Base-by-base conservation (phyloP, 2,888 invertebrate species). In the Axea sp. region DNA sequence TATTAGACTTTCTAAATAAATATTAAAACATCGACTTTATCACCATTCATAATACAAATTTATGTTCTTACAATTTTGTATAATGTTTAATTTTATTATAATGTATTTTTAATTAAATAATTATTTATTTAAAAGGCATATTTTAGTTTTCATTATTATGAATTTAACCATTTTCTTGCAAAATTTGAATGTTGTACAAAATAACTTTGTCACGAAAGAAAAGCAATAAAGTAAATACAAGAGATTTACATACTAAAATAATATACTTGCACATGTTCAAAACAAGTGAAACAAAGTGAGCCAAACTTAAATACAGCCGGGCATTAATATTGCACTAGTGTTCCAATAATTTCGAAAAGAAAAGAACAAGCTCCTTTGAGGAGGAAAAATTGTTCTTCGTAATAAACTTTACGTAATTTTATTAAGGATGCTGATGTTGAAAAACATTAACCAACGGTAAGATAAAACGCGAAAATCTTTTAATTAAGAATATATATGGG, bases 401-500 rank as follows among this genome's bases (percentile, higher is more conserved):
- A 51, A 26, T 51, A 51, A 51, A 51, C 8, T 51, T 51, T 37
- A 12, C 15, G 17, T 14, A 14, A 24, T 37, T 35, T 51, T 37
- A 37, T 51, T 15, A 24, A 37, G 24, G 8, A 37, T 14, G 14
- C 3, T 0, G 26, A 35, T 15, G 15, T 9, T 15, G 30, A 12
- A 51, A 51, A 51, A 31, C 31, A 31, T 26, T 28, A 33, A 19
- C 31, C 12, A 4, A 4, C 19, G 9, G 2, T 1, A 1, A 35
- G 24, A 51, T 24, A 11, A 12, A 41, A 45, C 26, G 17, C 0
- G 17, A 17, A 35, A 45, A 59, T 28, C 14, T 35, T 43, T 64
- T 53, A 41, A 43, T 47, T 60, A 60, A 45, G 51, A 51, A 22
- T 49, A 51, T 47, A 37, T 39, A 49, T 17, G 31, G 15, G 15